Percentiles rank a stretch among this genome's conserved stretches.
Evolutionary conservation across 2,797 vertebrate genomes (phyloP).

Genomic region (Oophaga sylvatica): DNA sequence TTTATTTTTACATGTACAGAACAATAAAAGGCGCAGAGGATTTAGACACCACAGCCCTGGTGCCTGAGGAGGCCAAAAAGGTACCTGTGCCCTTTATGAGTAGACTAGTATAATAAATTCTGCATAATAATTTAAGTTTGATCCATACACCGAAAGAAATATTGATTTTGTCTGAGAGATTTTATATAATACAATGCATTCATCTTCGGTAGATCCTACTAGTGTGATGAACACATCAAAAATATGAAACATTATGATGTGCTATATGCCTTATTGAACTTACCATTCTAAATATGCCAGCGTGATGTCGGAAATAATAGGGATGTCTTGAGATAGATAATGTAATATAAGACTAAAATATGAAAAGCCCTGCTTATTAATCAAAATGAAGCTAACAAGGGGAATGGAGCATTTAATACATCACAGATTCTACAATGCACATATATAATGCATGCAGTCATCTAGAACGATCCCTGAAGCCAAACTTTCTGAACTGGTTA

Average conservation of each 20-base stretch:
- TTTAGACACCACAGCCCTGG: no score
- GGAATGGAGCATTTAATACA: not conserved
- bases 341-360: not conserved
- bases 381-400: not conserved
- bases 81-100: no score
- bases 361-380: constrained; percentile 4
- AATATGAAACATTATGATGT: not conserved
- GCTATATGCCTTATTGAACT: not conserved
- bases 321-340: not conserved
- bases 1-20: no score
- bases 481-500: constrained; percentile 23
- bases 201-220: not conserved
- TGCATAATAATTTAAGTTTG: no score
- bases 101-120: no score
- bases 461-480: constrained; percentile 21
- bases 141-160: no score
- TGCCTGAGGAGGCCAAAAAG: no score
- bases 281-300: not conserved
- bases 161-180: not conserved
- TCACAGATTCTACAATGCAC: not conserved
- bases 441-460: constrained; percentile 32
- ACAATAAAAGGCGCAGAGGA: no score
- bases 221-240: not conserved
- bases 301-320: not conserved
- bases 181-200: not conserved